phyloP scores from a whole-genome alignment of 2,888 invertebrate species.

The Netelia inedita region DNA sequence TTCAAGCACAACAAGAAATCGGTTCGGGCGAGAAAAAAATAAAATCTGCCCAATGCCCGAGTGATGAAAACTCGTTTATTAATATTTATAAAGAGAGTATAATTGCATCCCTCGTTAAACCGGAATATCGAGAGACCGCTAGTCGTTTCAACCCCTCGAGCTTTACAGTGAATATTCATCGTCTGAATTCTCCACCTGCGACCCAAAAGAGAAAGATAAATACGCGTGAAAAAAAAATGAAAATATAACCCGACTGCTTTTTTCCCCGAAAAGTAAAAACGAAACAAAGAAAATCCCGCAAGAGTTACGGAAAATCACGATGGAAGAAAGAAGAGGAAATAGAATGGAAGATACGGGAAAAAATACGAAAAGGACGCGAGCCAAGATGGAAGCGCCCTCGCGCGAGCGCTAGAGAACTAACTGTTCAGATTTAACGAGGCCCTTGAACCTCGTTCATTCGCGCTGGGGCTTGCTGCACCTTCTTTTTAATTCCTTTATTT shows the following conservation, averaged over 20 bases:
- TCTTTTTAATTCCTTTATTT: background rate
- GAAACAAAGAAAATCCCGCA: background rate
- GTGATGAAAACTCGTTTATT: background rate
- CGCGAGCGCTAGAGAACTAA: background rate
- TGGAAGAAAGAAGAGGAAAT: too few relatives aligned
- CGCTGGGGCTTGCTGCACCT: background rate
- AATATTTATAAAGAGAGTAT: background rate
- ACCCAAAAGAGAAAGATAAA: background rate
- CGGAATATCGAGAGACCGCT: background rate
- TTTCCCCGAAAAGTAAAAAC: background rate
- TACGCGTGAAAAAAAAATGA: background rate
- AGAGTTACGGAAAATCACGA: background rate
- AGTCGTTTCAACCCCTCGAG: background rate
- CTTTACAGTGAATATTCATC: background rate
- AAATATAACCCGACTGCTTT: background rate
- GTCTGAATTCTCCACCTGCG: background rate
- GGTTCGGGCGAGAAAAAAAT: too few relatives aligned
- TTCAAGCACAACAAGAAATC: too few relatives aligned
- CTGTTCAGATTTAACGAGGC: slow-evolving; percentile 12
- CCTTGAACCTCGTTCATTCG: slow-evolving; percentile 10
- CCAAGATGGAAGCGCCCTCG: too few relatives aligned
- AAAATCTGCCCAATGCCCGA: too few relatives aligned
- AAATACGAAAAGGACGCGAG: too few relatives aligned
- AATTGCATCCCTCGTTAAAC: background rate
- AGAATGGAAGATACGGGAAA: too few relatives aligned